Base-by-base conservation (phyloP, 2,888 invertebrate species). In the Drosophila kuntzei region DNA sequence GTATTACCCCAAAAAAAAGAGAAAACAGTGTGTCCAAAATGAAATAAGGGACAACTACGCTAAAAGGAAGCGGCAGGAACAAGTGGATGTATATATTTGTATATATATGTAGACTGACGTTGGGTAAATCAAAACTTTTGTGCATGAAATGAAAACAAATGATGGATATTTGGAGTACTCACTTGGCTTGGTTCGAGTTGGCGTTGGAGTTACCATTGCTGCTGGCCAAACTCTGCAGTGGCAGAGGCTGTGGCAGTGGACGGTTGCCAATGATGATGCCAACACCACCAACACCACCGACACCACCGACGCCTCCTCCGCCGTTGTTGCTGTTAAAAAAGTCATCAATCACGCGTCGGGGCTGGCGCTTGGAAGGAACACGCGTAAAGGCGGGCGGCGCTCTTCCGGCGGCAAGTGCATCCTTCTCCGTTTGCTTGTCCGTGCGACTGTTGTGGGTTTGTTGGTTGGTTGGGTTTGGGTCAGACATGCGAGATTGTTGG, bases 371-470 rank as follows among this genome's bases (percentile, higher is more conserved):
- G 80, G 96, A 96, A 44, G 96, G 96, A 11, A 96, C 95, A 78
- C 97, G 94, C 58, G 95, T 95, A 92, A 97, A 96, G 68, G 95
- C 93, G 44, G 96, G 96, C 65, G 95, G 96, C 53, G 95, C 94
- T 55, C 94, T 92, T 59, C 93, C 91, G 73, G 91, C 87, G 63
- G 91, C 90, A 61, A 92, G 89, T 74, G 91, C 92, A 90, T 92
- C 92, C 90, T 92, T 92, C 70, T 91, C 85, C 58, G 76, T 72
- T 68, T 71, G 80, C 82, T 86, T 86, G 77, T 86, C 85, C 77
- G 85, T 71, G 49, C 85, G 85, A 81, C 88, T 87, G 71, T 54
- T 55, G 69, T 58, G 14, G 55, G 53, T 34, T 44, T 34, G 53
- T 67, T 71, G 62, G 61, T 65, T 44, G 49, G 61, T 65, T 54